Evolutionary conservation across 2,888 invertebrate species (phyloP).

Genomic region (Drosophila austrosaltans): DNA sequence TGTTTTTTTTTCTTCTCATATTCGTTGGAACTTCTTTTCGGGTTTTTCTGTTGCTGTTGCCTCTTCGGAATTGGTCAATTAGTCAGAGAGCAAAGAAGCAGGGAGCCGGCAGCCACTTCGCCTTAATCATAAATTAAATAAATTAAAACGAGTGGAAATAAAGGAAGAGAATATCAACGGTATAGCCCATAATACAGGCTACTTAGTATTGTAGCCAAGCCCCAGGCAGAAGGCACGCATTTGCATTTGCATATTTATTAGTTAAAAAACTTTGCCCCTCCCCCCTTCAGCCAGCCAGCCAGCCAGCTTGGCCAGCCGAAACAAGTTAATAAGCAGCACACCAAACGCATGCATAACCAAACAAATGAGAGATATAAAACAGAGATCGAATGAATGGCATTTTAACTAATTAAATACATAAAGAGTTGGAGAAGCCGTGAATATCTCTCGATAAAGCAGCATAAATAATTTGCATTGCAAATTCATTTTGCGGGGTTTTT

Average conservation of each 20-base stretch:
- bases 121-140: constrained; percentile 61
- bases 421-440: constrained; percentile 36
- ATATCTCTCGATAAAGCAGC: constrained; percentile 26
- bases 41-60: constrained; percentile 14
- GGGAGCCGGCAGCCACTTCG: constrained; percentile 57
- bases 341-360: constrained; percentile 64
- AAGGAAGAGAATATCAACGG: constrained; percentile 31
- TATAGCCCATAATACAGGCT: constrained; percentile 37
- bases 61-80: constrained; percentile 62
- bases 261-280: neutral
- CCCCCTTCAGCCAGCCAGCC: neutral
- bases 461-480: constrained; percentile 68
- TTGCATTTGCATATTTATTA: constrained; percentile 70
- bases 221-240: constrained; percentile 38
- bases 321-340: constrained; percentile 73
- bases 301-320: constrained; percentile 30
- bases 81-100: constrained; percentile 65
- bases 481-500: constrained; percentile 29
- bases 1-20: constrained; percentile 17
- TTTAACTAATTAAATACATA: constrained; percentile 70
- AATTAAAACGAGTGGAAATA: constrained; percentile 63
- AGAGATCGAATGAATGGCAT: constrained; percentile 56
- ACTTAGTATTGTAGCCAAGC: constrained; percentile 25
- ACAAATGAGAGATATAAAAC: constrained; percentile 47
- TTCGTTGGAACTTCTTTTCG: constrained; percentile 9